Evolutionary conservation across 2,888 invertebrate species (phyloP).

Genomic region (Dryobotodes eremita): DNA sequence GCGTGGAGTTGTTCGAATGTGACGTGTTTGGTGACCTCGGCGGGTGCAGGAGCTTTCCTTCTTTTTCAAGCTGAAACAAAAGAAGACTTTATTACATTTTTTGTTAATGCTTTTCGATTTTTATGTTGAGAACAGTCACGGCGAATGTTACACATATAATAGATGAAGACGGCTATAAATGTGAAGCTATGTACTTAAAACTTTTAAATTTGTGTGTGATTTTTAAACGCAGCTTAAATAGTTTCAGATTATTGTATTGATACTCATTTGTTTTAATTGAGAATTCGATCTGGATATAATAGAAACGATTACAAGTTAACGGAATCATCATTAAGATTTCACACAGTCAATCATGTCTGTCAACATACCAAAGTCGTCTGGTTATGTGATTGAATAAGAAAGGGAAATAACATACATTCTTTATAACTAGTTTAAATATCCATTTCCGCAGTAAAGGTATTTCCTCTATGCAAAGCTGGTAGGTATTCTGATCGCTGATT

Average conservation of each 20-base stretch:
- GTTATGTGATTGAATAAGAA: slow-evolving; percentile 26
- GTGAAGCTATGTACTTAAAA: neutral
- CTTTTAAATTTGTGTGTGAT: neutral
- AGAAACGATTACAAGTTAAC: neutral
- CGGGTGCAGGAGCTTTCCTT: slow-evolving; percentile 86
- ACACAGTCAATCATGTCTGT: slow-evolving; percentile 30
- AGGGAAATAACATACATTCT: slow-evolving; percentile 50
- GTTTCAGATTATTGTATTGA: neutral
- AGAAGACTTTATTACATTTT: slow-evolving; percentile 17
- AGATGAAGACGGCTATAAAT: neutral
- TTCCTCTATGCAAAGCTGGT: slow-evolving; percentile 27
- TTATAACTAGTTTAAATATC: slow-evolving; percentile 40
- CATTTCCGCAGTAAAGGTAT: slow-evolving; percentile 41
- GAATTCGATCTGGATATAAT: neutral
- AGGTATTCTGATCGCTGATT: slow-evolving; percentile 1
- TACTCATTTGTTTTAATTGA: slow-evolving; percentile 1
- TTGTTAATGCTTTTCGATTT: neutral
- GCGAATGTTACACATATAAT: neutral
- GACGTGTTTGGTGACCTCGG: slow-evolving; percentile 86
- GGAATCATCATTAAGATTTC: slow-evolving; percentile 16
- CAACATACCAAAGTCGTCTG: slow-evolving; percentile 26
- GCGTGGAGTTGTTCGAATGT: slow-evolving; percentile 87
- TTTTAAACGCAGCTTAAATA: slow-evolving; percentile 2
- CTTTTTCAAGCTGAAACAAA: slow-evolving; percentile 88
- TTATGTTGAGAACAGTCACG: neutral